Evolutionary conservation across 2,797 vertebrate genomes (phyloP).

Genomic region (Holocentrus rufus): DNA sequence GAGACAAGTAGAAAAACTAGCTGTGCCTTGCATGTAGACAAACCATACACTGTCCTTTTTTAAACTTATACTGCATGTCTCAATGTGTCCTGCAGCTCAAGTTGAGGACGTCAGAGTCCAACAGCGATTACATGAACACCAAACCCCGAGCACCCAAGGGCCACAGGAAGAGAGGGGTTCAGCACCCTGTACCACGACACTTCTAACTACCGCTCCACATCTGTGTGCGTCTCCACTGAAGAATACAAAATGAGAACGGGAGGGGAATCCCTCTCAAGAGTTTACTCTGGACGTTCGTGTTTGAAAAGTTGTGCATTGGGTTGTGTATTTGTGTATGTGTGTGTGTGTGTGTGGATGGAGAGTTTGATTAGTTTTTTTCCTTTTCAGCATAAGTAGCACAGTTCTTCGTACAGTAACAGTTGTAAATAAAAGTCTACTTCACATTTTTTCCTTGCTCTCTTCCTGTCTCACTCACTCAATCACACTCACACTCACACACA

Average conservation of each 20-base stretch:
- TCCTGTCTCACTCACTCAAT: slow-evolving; percentile 31
- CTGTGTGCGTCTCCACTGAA: background rate
- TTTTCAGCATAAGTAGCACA: background rate
- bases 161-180: slow-evolving; percentile 60
- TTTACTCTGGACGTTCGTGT: background rate
- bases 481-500: background rate
- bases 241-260: background rate
- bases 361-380: too few species aligned
- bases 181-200: slow-evolving; percentile 54
- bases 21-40: too few species aligned
- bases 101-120: slow-evolving; percentile 36
- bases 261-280: background rate
- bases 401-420: background rate
- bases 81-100: slow-evolving; percentile 64
- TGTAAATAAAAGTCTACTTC: background rate
- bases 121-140: slow-evolving; percentile 80
- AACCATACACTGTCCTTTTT: background rate
- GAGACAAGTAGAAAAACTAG: too few species aligned
- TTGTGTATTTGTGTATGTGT: too few species aligned
- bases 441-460: slow-evolving; percentile 20
- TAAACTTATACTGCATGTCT: background rate
- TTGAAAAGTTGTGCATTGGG: background rate
- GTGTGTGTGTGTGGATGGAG: too few species aligned
- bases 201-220: slow-evolving; percentile 33
- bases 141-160: slow-evolving; percentile 58